Evolutionary conservation across 2,888 invertebrate species (phyloP).

Genomic region (Phoenoteleia sp.): DNA sequence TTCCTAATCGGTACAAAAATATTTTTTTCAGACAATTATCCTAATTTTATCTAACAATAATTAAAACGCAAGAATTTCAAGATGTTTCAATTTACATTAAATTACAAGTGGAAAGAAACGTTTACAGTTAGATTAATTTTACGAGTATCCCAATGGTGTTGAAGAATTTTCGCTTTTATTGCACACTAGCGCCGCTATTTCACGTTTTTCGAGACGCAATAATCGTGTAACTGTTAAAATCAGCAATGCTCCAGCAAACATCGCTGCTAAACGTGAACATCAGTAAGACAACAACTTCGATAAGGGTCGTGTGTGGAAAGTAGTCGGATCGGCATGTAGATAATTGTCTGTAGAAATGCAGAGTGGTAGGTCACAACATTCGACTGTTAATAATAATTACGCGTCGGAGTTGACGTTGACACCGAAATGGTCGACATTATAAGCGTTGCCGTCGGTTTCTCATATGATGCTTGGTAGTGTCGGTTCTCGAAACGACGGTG

Average conservation of each 20-base stretch:
- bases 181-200: slow-evolving; percentile 31
- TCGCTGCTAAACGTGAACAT: slow-evolving; percentile 36
- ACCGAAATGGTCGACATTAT: slow-evolving; percentile 47
- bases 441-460: slow-evolving; percentile 45
- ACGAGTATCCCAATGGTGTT: slow-evolving; percentile 1
- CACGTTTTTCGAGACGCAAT: slow-evolving; percentile 34
- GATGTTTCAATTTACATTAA: too few species aligned
- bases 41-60: background rate
- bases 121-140: too few species aligned
- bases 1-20: background rate
- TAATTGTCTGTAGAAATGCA: slow-evolving; percentile 70
- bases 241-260: slow-evolving; percentile 24
- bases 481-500: slow-evolving; percentile 75
- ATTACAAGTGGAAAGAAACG: too few species aligned
- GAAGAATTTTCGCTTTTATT: slow-evolving; percentile 12
- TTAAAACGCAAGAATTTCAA: too few species aligned
- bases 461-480: slow-evolving; percentile 69
- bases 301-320: slow-evolving; percentile 66
- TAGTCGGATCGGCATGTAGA: slow-evolving; percentile 67
- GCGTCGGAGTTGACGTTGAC: slow-evolving; percentile 65
- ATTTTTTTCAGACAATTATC: background rate
- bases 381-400: slow-evolving; percentile 67
- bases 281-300: slow-evolving; percentile 63
- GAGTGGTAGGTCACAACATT: slow-evolving; percentile 62
- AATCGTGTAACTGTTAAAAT: background rate